Evolutionary conservation across 2,797 vertebrate genomes (phyloP).

Genomic region (Mycteria americana): DNA sequence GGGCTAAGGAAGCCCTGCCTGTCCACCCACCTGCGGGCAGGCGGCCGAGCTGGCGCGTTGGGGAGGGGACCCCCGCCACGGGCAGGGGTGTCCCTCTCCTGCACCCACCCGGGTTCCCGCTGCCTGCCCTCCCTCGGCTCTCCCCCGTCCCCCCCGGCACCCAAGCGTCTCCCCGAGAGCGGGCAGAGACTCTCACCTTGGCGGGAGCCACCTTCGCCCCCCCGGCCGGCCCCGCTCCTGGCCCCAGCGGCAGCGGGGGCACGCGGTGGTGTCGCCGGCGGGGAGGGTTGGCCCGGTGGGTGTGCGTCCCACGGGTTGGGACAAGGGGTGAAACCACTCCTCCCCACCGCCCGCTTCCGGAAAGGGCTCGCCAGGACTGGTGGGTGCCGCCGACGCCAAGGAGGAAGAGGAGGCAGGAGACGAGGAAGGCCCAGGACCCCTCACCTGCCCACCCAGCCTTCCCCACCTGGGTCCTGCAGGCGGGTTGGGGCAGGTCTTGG

Average conservation of each 20-base stretch:
- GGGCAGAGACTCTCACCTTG: neutral
- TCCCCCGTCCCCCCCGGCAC: neutral
- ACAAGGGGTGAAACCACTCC: neutral
- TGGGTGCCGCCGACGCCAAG: neutral
- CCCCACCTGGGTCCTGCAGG: neutral
- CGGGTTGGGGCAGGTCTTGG: neutral
- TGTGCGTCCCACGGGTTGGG: neutral
- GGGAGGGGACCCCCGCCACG: neutral
- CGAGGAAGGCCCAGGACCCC: neutral
- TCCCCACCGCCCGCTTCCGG: neutral
- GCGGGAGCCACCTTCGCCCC: neutral
- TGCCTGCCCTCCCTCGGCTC: neutral
- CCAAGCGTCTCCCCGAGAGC: neutral
- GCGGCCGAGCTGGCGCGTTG: rapidly evolving
- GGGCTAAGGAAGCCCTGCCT: no score
- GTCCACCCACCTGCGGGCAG: no score
- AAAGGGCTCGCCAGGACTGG: neutral
- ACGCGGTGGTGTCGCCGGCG: neutral
- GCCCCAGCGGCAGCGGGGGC: neutral
- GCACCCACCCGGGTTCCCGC: neutral
- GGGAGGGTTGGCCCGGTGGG: neutral
- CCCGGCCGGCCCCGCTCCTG: neutral
- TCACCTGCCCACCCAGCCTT: neutral
- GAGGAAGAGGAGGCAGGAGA: neutral
- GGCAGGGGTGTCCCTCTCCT: neutral